Base-by-base conservation (phyloP, 2,888 invertebrate genomes). In the Hemistola chrysoprasaria region DNA sequence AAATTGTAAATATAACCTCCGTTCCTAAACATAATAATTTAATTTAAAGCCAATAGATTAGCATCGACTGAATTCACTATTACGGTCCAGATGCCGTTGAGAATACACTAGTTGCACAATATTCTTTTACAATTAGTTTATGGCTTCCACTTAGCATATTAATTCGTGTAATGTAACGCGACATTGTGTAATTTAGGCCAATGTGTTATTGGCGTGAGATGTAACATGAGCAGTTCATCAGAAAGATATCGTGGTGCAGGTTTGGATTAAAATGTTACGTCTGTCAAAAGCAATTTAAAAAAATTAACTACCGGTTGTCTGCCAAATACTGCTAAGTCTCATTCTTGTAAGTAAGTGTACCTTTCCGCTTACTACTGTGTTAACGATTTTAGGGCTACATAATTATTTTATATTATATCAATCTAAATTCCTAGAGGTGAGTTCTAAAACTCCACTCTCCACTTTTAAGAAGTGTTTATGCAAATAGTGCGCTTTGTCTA, bases 61-160 rank as follows among this genome's bases (percentile, higher is more conserved):
- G 43, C 48, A 56, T 56, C 47, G 50, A 56, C 52, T 71, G 79
- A 78, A 56, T 22, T 38, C 44, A 32, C 57, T 57, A 61, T 58
- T 65, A 69, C 70, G 65, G 65, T 69, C 64, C 63, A 71, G 66
- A 67, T 70, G 66, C 62, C 64, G 71, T 72, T 63, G 64, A 75
- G 76, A 71, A 75, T 74, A 68, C 59, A 65, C 64, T 47, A 31
- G 62, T 83, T 81, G 60, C 70, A 53, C 62, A 78, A 83, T 73
- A 57, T 62, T 71, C 62, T 64, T 62, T 63, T 67, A 59, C 65
- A 58, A 63, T 69, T 64, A 60, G 60, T 66, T 66, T 57, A 61
- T 61, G 52, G 63, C 55, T 67, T 61, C 59, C 59, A 62, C 58
- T 54, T 58, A 45, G 67, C 63, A 69, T 71, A 59, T 58, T 55